Evolutionary conservation across 2,113 vertebrate species (phyloP).

Genomic region (Eurystomus gularis): DNA sequence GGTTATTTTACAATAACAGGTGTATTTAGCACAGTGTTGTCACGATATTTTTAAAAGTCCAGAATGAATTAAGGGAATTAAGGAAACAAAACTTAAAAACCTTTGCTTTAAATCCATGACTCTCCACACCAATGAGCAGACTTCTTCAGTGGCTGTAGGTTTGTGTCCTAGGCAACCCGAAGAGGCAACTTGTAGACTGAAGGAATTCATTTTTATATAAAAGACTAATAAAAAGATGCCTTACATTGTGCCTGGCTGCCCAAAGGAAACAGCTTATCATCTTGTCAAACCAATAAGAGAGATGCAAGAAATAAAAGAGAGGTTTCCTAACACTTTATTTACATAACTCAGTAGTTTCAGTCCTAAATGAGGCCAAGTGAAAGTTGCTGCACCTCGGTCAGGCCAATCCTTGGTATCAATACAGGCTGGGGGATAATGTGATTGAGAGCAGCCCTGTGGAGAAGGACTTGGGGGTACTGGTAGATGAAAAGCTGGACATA

Average conservation of each 20-base stretch:
- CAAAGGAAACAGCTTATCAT: background rate
- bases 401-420: too few relatives aligned
- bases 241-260: background rate
- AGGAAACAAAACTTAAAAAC: background rate
- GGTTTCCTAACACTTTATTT: background rate
- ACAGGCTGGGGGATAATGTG: too few relatives aligned
- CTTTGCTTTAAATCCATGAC: background rate
- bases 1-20: background rate
- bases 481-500: too few relatives aligned
- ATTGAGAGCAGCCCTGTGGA: too few relatives aligned
- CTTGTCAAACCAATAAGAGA: background rate
- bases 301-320: background rate
- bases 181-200: background rate
- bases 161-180: background rate
- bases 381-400: too few relatives aligned
- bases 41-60: background rate
- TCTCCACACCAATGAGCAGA: background rate
- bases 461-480: too few relatives aligned
- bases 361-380: background rate
- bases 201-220: background rate
- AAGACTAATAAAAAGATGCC: background rate
- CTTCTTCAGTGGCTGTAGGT: background rate
- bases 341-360: background rate
- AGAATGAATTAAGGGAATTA: background rate
- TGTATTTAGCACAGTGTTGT: background rate